Evolutionary conservation across 2,888 invertebrate genomes (phyloP), one percentile per base, ranked within the genome.

Genomic region (Dryocosmus kuriphilus): DNA sequence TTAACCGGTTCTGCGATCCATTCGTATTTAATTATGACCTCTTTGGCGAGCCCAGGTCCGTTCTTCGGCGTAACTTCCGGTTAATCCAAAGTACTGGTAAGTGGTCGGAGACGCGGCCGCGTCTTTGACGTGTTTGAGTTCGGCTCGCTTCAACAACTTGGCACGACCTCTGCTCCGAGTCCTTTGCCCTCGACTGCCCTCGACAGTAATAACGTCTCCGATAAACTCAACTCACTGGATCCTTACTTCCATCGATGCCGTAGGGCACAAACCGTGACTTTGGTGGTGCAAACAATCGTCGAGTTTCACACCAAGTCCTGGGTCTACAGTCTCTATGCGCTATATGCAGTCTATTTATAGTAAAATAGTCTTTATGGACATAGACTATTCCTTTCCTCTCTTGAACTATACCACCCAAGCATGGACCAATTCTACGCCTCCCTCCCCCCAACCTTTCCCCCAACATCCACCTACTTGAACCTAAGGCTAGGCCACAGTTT

Each of bases 201-300:
- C 61, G 55, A 61, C 67, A 61, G 78, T 62, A 79, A 78, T 80
- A 80, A 80, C 77, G 75, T 76, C 74, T 60, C 60, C 78, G 76
- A 80, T 77, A 80, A 78, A 76, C 71, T 67, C 51, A 67, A 76
- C 73, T 76, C 67, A 46, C 65, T 46, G 63, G 41, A 51, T 71
- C 71, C 71, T 67, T 67, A 41, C 67, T 71, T 51, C 67, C 71
- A 71, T 71, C 46, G 67, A 19, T 14, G 67, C 67, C n/a, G 9
- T 30, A 55, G 71, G 71, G 51, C n/a, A 11, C 30, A 71, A 32
- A 30, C 71, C 63, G 14, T 71, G 30, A 71, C 71, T 32, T 30
- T 22, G 9, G 27, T 16, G 51, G 51, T 71, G 71, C 46, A 51
- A 71, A 46, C 71, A 71, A 71, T 71, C 30, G 71, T 71, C 51